These are phyloP conservation scores for Zaprionus bogoriensis DNA, from an alignment of 2,888 invertebrate genomes.

Conservation along the genomic window DNA sequence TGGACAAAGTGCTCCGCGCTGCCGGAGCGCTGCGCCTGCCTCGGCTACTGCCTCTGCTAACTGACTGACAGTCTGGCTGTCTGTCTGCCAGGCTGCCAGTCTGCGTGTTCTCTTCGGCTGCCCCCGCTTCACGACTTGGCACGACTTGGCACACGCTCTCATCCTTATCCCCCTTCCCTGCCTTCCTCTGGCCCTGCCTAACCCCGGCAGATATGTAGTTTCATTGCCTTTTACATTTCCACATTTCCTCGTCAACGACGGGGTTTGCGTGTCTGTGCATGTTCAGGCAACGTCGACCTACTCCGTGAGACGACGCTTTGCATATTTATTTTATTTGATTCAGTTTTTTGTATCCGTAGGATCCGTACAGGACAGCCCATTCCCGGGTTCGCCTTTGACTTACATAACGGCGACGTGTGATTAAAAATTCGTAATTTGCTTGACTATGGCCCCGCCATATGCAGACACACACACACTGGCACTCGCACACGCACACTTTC, in stretches of 20 bases:
- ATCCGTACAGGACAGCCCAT: slow-evolving; percentile 5
- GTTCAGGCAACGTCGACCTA: slow-evolving; percentile 57
- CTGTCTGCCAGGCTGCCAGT: slow-evolving; percentile 30
- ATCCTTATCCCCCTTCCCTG: slow-evolving; percentile 1
- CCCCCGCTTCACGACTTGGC: slow-evolving; percentile 40
- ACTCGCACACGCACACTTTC: neutral
- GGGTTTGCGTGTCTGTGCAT: slow-evolving; percentile 63
- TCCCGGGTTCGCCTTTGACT: slow-evolving; percentile 13
- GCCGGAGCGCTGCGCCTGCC: neutral
- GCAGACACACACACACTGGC: neutral
- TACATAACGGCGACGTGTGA: slow-evolving; percentile 70
- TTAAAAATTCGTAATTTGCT: slow-evolving; percentile 64
- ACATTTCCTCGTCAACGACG: slow-evolving; percentile 67
- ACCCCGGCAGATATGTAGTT: slow-evolving; percentile 47
- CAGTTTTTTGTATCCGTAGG: slow-evolving; percentile 35
- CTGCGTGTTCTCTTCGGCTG: too few species aligned
- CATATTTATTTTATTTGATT: slow-evolving; percentile 77
- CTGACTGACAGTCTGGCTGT: slow-evolving; percentile 8
- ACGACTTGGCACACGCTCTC: slow-evolving; percentile 49
- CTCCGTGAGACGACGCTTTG: slow-evolving; percentile 70
- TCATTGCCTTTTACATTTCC: slow-evolving; percentile 76
- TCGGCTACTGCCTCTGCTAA: neutral
- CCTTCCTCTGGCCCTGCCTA: neutral
- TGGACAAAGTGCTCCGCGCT: slow-evolving; percentile 55
- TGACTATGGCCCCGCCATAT: neutral